These are phyloP conservation scores for Phrynocephalus forsythii DNA, from an alignment of 2,797 vertebrate genomes.

Conservation along the genomic window DNA sequence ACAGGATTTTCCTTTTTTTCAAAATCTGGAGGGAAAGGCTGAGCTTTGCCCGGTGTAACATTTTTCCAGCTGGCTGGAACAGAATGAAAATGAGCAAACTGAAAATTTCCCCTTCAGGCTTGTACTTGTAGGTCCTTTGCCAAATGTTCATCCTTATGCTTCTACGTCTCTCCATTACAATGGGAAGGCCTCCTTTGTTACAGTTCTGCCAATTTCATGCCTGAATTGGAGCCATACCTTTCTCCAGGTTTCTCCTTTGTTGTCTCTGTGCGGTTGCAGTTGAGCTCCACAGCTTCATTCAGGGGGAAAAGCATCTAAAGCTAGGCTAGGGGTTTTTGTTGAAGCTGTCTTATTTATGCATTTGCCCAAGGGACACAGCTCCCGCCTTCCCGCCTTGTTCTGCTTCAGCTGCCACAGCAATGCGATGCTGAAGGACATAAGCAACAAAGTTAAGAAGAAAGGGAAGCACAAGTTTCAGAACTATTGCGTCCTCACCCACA, in stretches of 20 bases:
- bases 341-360: too few relatives aligned
- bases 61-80: constrained; percentile 20
- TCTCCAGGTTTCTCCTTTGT: neutral
- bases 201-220: neutral
- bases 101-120: neutral
- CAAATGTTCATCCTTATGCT: constrained; percentile 9
- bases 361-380: neutral
- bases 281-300: neutral
- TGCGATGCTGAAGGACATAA: neutral
- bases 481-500: neutral
- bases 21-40: neutral
- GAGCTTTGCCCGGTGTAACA: constrained; percentile 4
- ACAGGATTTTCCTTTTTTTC: constrained; percentile 6
- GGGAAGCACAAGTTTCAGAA: neutral
- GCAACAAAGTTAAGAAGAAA: neutral
- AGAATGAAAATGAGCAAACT: constrained; percentile 16
- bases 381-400: neutral
- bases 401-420: neutral
- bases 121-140: constrained; percentile 14
- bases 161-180: neutral
- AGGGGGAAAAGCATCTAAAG: neutral
- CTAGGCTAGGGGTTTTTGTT: neutral
- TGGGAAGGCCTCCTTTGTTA: neutral
- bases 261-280: neutral
- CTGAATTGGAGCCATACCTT: neutral